Conservation (phyloP, 2,797 vertebrate genomes). For the Holocentrus rufus region DNA sequence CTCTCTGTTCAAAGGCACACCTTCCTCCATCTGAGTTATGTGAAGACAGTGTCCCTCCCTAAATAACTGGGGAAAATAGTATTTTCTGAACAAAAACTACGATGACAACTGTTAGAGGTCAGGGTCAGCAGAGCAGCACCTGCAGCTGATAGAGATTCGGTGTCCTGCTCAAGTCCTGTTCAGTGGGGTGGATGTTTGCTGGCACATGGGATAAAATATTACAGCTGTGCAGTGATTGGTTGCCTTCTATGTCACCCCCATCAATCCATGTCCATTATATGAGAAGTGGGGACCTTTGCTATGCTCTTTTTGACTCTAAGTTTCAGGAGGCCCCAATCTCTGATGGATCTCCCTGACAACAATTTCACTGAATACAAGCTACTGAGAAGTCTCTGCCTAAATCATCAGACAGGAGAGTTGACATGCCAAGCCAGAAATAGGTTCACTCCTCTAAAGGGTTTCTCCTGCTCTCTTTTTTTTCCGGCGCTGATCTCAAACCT, state of each 20-base stretch:
- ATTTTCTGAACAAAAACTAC: background rate
- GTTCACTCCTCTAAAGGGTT: constrained; percentile 40
- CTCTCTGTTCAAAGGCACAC: background rate
- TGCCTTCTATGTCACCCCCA: constrained; percentile 15
- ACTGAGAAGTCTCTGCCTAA: constrained; percentile 62
- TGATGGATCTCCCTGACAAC: constrained; percentile 40
- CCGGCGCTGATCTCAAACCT: constrained; percentile 62
- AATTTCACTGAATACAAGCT: constrained; percentile 49
- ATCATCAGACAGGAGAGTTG: constrained; percentile 59
- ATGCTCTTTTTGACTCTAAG: constrained; percentile 12
- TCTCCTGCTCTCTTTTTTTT: constrained; percentile 49
- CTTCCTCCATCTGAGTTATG: no score
- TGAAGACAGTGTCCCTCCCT: no score
- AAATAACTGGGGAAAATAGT: background rate
- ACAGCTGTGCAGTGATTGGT: constrained; percentile 27
- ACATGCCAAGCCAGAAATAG: constrained; percentile 58
- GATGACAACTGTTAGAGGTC: no score
- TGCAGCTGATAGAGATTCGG: no score
- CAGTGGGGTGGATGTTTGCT: no score
- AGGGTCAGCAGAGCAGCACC: no score
- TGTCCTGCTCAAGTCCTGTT: no score
- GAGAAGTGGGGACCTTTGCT: background rate
- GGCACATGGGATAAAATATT: no score
- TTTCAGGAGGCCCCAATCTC: constrained; percentile 46
- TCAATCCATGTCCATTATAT: background rate